Percentiles rank a stretch among this genome's conserved stretches.
phyloP scores from a whole-genome alignment of 1,140 invertebrate genomes.

The Bombus picipes region DNA sequence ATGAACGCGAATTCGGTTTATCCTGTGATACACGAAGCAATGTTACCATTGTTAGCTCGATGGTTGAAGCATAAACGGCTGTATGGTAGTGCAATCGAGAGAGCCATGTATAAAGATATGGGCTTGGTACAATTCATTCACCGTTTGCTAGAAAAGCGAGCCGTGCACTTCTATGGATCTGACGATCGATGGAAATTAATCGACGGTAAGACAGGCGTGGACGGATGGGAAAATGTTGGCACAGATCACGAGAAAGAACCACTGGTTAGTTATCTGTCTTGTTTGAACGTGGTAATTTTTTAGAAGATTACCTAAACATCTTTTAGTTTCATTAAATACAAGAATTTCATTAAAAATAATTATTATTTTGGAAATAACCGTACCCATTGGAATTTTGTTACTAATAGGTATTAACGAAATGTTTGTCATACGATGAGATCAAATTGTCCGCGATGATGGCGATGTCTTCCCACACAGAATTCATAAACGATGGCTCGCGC shows the following conservation, averaged over 20 bases:
- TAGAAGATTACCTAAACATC: background rate
- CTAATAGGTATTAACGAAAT: constrained; percentile 79
- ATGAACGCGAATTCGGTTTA: constrained; percentile 81
- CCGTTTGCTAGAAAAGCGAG: constrained; percentile 84
- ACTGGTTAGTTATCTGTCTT: constrained; percentile 67
- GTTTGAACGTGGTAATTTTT: background rate
- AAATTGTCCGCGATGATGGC: constrained; percentile 85
- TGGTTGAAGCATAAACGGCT: constrained; percentile 81
- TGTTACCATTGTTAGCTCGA: constrained; percentile 76
- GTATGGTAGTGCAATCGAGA: constrained; percentile 83
- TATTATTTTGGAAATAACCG: background rate
- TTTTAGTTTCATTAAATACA: background rate
- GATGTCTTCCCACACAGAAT: constrained; percentile 85
- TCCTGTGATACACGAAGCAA: constrained; percentile 81
- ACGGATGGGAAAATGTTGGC: constrained; percentile 83
- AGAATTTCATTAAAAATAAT: background rate
- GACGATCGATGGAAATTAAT: constrained; percentile 83
- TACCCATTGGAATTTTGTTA: background rate
- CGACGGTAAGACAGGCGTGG: constrained; percentile 79
- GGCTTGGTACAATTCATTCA: constrained; percentile 83
- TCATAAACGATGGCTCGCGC: constrained; percentile 86
- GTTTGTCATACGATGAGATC: constrained; percentile 85
- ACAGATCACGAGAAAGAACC: constrained; percentile 78
- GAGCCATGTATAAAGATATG: constrained; percentile 84
- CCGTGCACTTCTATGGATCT: constrained; percentile 82